Evolutionary conservation across 1,140 invertebrate species (phyloP), one percentile per base, ranked within the genome.

Genomic region (Anoplolepis gracilipes): DNA sequence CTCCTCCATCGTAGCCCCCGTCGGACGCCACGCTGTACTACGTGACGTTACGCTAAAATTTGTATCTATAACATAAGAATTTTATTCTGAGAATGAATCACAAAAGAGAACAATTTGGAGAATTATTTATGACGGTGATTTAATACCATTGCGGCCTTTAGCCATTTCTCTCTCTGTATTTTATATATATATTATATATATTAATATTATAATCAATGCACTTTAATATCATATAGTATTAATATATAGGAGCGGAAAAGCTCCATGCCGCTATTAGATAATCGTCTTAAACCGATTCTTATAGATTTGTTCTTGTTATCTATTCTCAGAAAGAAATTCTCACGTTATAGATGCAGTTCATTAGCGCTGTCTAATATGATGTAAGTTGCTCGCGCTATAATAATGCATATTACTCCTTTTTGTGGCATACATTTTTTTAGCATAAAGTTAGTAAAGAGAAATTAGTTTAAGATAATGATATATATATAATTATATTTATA

Each of bases 131-230:
- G 49, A 79, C 19, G 19, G 30, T 25, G 39, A 77, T 69, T 16
- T 53, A 67, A 53, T n/a, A 61, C 76, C 76, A n/a, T 16, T 16
- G 61, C 42, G 76, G 30, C 30, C 53, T 36, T 33, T 62, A 79
- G 76, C 42, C 3, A 55, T 39, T 79, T 36, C 33, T 36, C n/a
- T n/a, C n/a, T 78, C 42, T 42, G 76, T 62, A 62, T 78, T 64
- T 65, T 78, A 78, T 78, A 65, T 30, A 49, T 77, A 65, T 77
- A 78, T 78, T 77, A 78, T 78, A 33, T 33, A 53, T 73, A 78
- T 78, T 16, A 25, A 79, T 79, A 79, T 79, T 64, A 16, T 79
- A 79, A 69, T 49, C 46, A 46, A 46, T 39, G 39, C 8, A 46
- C 2, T 46, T 13, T 46, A 46, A 46, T 19, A 49, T 49, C 46